phyloP scores from a whole-genome alignment of 2,888 invertebrate genomes.

The Dascillus cervinus region DNA sequence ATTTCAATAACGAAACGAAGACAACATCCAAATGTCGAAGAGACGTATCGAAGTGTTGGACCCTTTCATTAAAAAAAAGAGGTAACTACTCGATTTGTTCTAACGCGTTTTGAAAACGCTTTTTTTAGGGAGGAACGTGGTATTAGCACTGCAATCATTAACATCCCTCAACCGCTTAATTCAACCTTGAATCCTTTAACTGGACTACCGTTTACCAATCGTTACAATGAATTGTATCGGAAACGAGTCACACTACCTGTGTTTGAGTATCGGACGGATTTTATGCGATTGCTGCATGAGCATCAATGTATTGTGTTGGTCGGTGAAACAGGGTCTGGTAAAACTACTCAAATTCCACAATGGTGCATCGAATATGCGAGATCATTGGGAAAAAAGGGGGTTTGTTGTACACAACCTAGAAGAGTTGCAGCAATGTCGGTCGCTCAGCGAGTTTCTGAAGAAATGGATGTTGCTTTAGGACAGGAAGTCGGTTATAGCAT shows the following conservation, averaged over 20 bases:
- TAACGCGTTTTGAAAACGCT: constrained; percentile 1
- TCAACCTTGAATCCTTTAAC: constrained; percentile 70
- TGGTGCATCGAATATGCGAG: constrained; percentile 79
- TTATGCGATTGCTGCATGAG: constrained; percentile 85
- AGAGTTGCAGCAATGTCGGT: constrained; percentile 99
- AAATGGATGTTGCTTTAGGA: constrained; percentile 94
- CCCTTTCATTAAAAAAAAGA: constrained; percentile 70
- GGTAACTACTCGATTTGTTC: constrained; percentile 47
- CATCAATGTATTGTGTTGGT: constrained; percentile 95
- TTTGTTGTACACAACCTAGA: constrained; percentile 95
- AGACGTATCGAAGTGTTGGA: constrained; percentile 81
- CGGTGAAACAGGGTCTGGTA: constrained; percentile 99
- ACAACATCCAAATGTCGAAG: constrained; percentile 63
- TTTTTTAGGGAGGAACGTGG: constrained; percentile 51
- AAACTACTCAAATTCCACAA: constrained; percentile 99
- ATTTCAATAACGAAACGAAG: too few relatives aligned
- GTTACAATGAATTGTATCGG: constrained; percentile 81
- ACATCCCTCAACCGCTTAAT: constrained; percentile 29
- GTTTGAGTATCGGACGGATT: constrained; percentile 95
- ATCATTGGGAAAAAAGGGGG: constrained; percentile 62
- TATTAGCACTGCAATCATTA: constrained; percentile 29
- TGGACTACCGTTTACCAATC: constrained; percentile 75
- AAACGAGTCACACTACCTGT: constrained; percentile 91
- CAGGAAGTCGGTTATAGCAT: constrained; percentile 95
- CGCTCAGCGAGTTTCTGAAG: constrained; percentile 96